These are phyloP conservation scores for Teleopsis dalmanni DNA, from an alignment of 1,140 invertebrate genomes.

Conservation along the genomic window DNA sequence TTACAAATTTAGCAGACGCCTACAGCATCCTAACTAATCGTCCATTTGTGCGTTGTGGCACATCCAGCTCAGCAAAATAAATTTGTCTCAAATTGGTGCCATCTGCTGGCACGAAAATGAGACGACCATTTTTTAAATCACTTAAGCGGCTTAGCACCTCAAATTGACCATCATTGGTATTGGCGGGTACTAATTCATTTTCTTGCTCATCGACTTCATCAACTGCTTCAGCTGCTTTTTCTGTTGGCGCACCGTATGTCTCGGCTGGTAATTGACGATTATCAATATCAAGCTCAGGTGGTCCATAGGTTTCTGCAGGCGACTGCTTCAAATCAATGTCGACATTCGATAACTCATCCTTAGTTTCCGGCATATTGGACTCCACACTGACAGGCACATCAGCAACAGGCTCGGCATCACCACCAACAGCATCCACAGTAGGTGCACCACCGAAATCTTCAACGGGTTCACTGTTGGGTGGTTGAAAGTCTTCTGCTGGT, in stretches of 20 bases:
- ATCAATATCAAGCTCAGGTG: not conserved
- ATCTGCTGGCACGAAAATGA: slow-evolving; percentile 6
- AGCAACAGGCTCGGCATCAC: slow-evolving; percentile 30
- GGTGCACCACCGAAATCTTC: slow-evolving; percentile 25
- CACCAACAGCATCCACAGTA: slow-evolving; percentile 1
- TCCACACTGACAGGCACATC: slow-evolving; percentile 34
- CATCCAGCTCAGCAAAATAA: not conserved
- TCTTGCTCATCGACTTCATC: not conserved
- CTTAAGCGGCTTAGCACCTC: slow-evolving; percentile 3
- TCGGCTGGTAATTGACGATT: slow-evolving; percentile 5
- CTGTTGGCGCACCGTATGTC: slow-evolving; percentile 8
- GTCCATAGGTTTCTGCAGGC: not conserved
- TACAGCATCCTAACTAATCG: too few relatives aligned
- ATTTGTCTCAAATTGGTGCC: slow-evolving; percentile 7
- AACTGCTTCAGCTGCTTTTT: not conserved
- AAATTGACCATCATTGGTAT: not conserved
- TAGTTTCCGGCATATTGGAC: slow-evolving; percentile 1
- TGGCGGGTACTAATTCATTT: not conserved
- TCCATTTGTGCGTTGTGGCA: not conserved
- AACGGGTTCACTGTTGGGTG: slow-evolving; percentile 28
- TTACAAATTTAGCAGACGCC: too few relatives aligned
- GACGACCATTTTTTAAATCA: not conserved
- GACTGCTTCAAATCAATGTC: not conserved
- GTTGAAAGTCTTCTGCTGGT: slow-evolving; percentile 35
- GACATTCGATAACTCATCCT: not conserved